A percentile compares a stretch with the other conserved stretches of the same genome.
Conservation (phyloP, 2,113 vertebrate species). For the Naja naja region DNA sequence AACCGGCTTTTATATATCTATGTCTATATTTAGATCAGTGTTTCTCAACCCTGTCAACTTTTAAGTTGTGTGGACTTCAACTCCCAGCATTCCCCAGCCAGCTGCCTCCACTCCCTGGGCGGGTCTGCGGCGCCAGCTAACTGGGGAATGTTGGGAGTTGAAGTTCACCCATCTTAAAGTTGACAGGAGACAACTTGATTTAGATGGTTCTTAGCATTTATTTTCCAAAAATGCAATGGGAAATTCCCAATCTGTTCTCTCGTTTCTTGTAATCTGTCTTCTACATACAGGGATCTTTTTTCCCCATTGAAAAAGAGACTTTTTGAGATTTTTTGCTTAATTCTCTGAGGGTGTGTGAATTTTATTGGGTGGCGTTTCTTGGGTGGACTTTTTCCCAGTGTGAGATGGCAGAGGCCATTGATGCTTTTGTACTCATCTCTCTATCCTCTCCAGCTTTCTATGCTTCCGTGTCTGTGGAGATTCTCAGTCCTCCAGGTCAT, state of each 20-base stretch:
- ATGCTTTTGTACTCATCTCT: background rate
- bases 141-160: no score
- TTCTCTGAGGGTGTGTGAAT: background rate
- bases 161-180: no score
- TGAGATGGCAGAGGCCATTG: background rate
- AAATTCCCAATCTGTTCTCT: background rate
- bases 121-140: no score
- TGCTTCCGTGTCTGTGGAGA: background rate
- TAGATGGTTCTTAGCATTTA: background rate
- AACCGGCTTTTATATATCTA: background rate
- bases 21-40: background rate
- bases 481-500: background rate
- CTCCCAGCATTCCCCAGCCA: no score
- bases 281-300: background rate
- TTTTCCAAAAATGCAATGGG: background rate
- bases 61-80: no score
- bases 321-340: background rate
- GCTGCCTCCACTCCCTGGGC: no score
- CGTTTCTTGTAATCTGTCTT: background rate
- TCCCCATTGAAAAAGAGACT: background rate
- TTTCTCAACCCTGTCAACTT: no score
- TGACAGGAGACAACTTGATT: no score
- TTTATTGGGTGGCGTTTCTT: background rate
- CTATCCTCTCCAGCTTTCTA: background rate
- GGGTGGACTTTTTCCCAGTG: background rate